These are phyloP conservation scores for Pachypanchax playfairii DNA, from an alignment of 2,113 vertebrate genomes.

Conservation along the genomic window DNA sequence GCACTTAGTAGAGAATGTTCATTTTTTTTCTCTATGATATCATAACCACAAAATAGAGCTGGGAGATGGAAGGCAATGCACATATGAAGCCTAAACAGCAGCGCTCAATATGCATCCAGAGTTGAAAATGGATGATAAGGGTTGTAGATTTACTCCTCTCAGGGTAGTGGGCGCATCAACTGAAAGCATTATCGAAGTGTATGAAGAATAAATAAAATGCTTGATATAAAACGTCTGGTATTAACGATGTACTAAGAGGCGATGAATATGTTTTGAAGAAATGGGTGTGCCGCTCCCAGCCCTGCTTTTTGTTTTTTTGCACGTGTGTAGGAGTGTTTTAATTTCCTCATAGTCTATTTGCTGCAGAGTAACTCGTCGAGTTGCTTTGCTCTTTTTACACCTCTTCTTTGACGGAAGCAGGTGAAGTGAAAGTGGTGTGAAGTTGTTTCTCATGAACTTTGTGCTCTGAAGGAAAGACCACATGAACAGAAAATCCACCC, in stretches of 20 bases:
- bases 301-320: slow-evolving; percentile 53
- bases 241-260: slow-evolving; percentile 67
- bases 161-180: slow-evolving; percentile 68
- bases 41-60: slow-evolving; percentile 85
- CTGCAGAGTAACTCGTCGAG: slow-evolving; percentile 37
- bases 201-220: slow-evolving; percentile 76
- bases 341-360: slow-evolving; percentile 50
- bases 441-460: slow-evolving; percentile 22
- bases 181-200: slow-evolving; percentile 76
- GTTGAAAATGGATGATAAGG: slow-evolving; percentile 71
- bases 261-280: slow-evolving; percentile 56
- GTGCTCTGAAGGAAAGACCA: slow-evolving; percentile 1
- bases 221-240: slow-evolving; percentile 78
- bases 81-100: slow-evolving; percentile 75
- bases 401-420: slow-evolving; percentile 15
- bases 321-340: slow-evolving; percentile 19
- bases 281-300: slow-evolving; percentile 58
- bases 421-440: slow-evolving; percentile 1
- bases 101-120: slow-evolving; percentile 66
- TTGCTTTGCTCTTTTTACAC: slow-evolving; percentile 10
- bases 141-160: slow-evolving; percentile 76
- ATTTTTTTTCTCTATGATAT: slow-evolving; percentile 83
- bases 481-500: slow-evolving; percentile 21
- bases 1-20: slow-evolving; percentile 82
- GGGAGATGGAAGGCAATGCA: slow-evolving; percentile 70